phyloP scores from a whole-genome alignment of 2,113 vertebrate species.

The Rhodinocichla rosea region DNA sequence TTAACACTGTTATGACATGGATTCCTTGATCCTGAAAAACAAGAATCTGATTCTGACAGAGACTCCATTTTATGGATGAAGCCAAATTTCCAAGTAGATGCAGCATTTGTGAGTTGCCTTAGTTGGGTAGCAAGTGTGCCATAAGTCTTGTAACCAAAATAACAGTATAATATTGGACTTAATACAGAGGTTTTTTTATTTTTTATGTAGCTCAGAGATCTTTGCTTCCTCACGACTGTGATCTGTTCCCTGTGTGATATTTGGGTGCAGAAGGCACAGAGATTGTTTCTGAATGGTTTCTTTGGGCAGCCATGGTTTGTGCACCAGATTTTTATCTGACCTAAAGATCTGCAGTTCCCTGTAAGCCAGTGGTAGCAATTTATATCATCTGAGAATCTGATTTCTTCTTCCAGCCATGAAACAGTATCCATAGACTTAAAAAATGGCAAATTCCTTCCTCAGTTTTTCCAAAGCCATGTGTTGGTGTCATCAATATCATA shows the following conservation, averaged over 20 bases:
- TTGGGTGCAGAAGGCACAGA: background rate
- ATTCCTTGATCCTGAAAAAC: background rate
- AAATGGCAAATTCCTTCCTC: background rate
- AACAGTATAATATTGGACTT: background rate
- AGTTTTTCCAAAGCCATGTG: accelerated
- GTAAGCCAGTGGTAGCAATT: background rate
- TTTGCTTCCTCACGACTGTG: background rate
- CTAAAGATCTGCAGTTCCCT: background rate
- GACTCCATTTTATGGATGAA: background rate
- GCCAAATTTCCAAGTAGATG: background rate
- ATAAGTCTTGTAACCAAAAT: background rate
- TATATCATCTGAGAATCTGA: background rate
- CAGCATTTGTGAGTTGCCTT: background rate
- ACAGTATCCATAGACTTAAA: background rate
- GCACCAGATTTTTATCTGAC: background rate
- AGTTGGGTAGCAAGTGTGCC: background rate
- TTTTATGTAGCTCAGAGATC: background rate
- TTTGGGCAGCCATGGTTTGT: background rate
- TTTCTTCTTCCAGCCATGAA: background rate
- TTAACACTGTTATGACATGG: background rate
- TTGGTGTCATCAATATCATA: background rate
- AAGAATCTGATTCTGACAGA: background rate
- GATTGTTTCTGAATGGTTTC: background rate
- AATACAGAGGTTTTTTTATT: background rate
- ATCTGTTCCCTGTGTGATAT: background rate